A percentile compares a stretch with the other conserved stretches of the same genome.
These are phyloP conservation scores for Mastomys coucha DNA, from an alignment of 2,113 vertebrate genomes.

Conservation along the genomic window DNA sequence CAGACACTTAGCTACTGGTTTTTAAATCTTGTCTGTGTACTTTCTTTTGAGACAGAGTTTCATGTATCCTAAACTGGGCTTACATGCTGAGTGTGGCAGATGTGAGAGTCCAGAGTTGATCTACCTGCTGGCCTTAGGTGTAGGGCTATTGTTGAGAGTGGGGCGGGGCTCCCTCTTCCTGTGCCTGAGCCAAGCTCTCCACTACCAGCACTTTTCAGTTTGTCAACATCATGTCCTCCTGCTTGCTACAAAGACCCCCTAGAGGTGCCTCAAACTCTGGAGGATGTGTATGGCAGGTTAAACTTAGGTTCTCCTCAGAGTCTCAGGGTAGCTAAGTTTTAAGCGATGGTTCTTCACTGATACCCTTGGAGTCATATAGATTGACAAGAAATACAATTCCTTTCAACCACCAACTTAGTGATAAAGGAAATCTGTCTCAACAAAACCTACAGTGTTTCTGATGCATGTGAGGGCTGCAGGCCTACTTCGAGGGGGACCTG, in stretches of 20 bases:
- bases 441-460: neutral
- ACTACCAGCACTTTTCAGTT: neutral
- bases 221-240: neutral
- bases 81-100: neutral
- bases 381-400: neutral
- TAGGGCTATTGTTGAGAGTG: neutral
- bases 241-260: neutral
- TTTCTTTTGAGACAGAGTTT: neutral
- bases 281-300: neutral
- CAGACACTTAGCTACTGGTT: neutral
- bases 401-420: neutral
- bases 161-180: neutral
- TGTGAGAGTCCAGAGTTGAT: neutral
- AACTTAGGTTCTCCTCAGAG: neutral
- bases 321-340: no score
- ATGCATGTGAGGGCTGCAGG: neutral
- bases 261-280: neutral
- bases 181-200: neutral
- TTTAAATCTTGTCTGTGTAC: neutral
- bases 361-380: neutral
- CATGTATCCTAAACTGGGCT: neutral
- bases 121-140: neutral
- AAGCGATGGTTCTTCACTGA: neutral
- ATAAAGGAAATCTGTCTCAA: neutral
- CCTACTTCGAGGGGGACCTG: neutral